Evolutionary conservation across 2,888 invertebrate species (phyloP).

Genomic region (Synergus japonicus): DNA sequence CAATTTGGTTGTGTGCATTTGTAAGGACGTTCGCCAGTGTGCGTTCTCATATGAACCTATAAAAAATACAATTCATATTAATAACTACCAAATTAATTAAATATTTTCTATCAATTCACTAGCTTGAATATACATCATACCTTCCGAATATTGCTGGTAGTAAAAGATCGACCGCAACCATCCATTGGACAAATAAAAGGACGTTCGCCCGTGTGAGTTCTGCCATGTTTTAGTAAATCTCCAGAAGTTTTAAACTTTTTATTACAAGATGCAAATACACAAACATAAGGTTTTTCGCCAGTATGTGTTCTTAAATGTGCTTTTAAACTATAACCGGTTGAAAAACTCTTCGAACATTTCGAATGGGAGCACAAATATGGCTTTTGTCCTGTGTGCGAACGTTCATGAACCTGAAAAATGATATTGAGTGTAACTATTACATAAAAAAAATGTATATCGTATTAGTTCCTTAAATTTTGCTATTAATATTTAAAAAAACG

Average conservation of each 20-base stretch:
- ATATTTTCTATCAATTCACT: neutral
- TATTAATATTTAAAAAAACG: neutral
- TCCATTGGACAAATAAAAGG: constrained; percentile 75
- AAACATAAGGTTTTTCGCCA: constrained; percentile 81
- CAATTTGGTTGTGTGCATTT: constrained; percentile 81
- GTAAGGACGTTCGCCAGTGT: constrained; percentile 84
- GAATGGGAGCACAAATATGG: constrained; percentile 78
- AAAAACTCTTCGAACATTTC: constrained; percentile 79
- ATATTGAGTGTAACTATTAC: neutral
- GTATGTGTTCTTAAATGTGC: constrained; percentile 81
- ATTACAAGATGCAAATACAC: constrained; percentile 78
- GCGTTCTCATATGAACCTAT: constrained; percentile 82
- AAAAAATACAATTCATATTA: constrained; percentile 31
- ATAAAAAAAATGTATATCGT: neutral
- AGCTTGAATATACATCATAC: constrained; percentile 63
- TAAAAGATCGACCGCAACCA: constrained; percentile 83
- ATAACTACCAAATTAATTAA: neutral
- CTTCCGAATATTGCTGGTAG: constrained; percentile 84
- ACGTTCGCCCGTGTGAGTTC: constrained; percentile 80
- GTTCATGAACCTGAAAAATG: constrained; percentile 78
- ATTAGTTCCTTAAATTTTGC: neutral
- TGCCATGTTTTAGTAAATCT: constrained; percentile 81
- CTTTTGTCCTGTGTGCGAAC: constrained; percentile 78
- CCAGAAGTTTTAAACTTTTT: constrained; percentile 82
- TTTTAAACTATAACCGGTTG: constrained; percentile 80